These are phyloP conservation scores for Hirtodrosophila trivittata DNA, from an alignment of 2,888 invertebrate genomes.

Conservation along the genomic window DNA sequence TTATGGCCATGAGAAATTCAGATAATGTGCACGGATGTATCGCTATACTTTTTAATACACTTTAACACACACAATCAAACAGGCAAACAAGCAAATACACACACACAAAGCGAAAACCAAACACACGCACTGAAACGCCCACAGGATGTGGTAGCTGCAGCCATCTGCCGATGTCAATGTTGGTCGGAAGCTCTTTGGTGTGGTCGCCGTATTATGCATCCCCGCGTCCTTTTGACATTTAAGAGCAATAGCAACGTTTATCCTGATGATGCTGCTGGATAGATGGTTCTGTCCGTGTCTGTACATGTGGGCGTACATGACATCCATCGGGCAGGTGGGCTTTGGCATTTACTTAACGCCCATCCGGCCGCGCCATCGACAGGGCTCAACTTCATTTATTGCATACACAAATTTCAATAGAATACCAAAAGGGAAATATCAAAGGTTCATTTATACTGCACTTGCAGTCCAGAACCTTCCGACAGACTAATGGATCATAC, in stretches of 20 bases:
- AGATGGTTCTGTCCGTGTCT: constrained; percentile 45
- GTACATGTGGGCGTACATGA: constrained; percentile 61
- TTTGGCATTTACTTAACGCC: constrained; percentile 61
- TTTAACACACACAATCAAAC: constrained; percentile 1
- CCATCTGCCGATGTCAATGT: constrained; percentile 12
- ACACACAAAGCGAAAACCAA: constrained; percentile 2
- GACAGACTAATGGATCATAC: too few species aligned
- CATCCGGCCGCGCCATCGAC: constrained; percentile 38
- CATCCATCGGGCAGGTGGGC: constrained; percentile 68
- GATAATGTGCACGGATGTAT: constrained; percentile 28
- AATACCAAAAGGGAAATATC: constrained; percentile 23
- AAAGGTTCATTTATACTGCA: too few species aligned
- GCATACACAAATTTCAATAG: constrained; percentile 14
- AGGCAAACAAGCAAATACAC: constrained; percentile 1
- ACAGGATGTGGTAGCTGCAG: constrained; percentile 9
- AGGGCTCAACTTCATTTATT: constrained; percentile 21
- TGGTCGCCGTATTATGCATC: constrained; percentile 6
- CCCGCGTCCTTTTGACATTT: constrained; percentile 59
- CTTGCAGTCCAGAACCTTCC: too few species aligned
- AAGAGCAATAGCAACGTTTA: constrained; percentile 68
- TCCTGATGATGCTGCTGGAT: constrained; percentile 42
- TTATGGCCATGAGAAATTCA: constrained; percentile 28
- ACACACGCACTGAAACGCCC: constrained; percentile 5
- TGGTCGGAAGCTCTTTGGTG: constrained; percentile 21
- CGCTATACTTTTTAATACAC: constrained; percentile 36